Base-by-base conservation (phyloP, 2,888 invertebrate genomes). In the Blera fallax region DNA sequence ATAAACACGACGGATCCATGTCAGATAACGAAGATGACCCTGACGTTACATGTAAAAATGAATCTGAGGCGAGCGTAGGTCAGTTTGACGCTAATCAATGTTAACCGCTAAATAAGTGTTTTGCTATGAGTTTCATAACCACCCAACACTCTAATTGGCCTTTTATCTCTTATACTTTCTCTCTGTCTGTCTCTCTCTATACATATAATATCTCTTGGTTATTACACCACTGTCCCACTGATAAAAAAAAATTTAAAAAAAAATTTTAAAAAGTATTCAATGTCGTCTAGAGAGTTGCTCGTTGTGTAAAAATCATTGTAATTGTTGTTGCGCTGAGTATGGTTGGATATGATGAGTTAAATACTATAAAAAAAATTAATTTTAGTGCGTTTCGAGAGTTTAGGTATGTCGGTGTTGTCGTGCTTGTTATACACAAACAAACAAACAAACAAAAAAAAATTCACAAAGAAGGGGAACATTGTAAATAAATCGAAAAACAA, bases 21-120 rank as follows among this genome's bases (percentile, higher is more conserved):
- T 88, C 88, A 52, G 88, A 88, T 87, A 88, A 90, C 87, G 90
- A 90, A 88, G 89, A 89, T 88, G 90, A 90, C 87, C 89, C 90
- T 87, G 92, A 91, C 88, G 90, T 90, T 87, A 90, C 90, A 88
- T 89, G 91, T 88, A 90, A 88, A 89, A 90, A 89, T 89, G 91
- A 89, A 87, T 89, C 88, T 87, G 90, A 89, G 88, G 90, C 89
- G 88, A 90, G 90, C 89, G 92, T 92, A 92, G 92, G 92, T 92
- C 90, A 92, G 92, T 92, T 89, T 84, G 87, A 72, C 77, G 72
- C 85, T 76, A 85, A 62, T 64, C 62, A 74, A 69, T 62, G 81
- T 80, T 85, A 85, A 72, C 72, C 56, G 79, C 79, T 80, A 84
- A 74, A 83, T 85, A 81, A 74, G 84, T 84, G 84, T 84, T 85